These are phyloP conservation scores for Tetragnatha versicolor DNA, from an alignment of 1,140 invertebrate species.

Conservation along the genomic window DNA sequence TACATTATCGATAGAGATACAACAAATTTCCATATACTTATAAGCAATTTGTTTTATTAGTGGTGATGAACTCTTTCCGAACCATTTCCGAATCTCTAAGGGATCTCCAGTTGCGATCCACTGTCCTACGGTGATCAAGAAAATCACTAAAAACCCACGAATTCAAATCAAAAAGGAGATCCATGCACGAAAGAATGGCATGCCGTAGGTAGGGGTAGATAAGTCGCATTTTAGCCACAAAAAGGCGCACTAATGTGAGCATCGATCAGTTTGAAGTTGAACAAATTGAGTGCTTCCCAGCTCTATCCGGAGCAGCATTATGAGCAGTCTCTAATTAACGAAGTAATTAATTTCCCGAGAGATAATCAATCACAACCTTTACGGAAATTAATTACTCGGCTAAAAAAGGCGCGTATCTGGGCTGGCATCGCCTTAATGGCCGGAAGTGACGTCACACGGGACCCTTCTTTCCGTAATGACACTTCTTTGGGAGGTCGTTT, in stretches of 20 bases:
- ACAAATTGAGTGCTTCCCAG: constrained; percentile 30
- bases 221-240: constrained; percentile 29
- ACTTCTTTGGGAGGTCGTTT: not conserved
- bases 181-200: not conserved
- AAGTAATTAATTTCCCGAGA: constrained; percentile 42
- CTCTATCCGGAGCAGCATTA: constrained; percentile 9
- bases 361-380: constrained; percentile 30
- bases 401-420: constrained; percentile 12
- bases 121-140: too few species aligned
- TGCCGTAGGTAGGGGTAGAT: not conserved
- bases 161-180: not conserved
- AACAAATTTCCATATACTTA: too few species aligned
- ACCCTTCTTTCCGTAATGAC: too few species aligned
- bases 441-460: too few species aligned
- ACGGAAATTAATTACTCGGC: constrained; percentile 41
- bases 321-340: constrained; percentile 25
- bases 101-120: too few species aligned
- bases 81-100: too few species aligned
- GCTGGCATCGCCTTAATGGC: too few species aligned
- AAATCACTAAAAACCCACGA: too few species aligned
- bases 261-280: constrained; percentile 25
- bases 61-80: too few species aligned
- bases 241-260: constrained; percentile 15
- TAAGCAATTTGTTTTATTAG: too few species aligned
- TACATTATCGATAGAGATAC: too few species aligned